A percentile compares a stretch with the other conserved stretches of the same genome.
Conservation (phyloP, 2,113 vertebrate species). For the Notechis scutatus region DNA sequence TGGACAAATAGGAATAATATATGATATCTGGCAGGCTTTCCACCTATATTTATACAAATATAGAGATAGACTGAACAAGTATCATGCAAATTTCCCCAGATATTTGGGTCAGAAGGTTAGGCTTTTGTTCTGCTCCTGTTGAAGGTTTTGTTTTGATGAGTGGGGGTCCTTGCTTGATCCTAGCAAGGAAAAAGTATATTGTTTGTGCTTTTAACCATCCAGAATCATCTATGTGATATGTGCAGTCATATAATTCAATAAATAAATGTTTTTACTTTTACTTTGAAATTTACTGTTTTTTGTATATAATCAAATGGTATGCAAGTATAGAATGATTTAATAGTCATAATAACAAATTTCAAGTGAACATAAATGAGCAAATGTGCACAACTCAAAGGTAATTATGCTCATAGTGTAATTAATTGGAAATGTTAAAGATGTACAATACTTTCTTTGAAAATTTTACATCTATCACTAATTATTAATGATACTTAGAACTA, state of each 20-base stretch:
- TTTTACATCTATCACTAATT: neutral
- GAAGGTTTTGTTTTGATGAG: neutral
- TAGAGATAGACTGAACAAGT: neutral
- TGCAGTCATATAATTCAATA: neutral
- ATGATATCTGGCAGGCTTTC: neutral
- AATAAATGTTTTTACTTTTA: neutral
- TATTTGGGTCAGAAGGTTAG: neutral
- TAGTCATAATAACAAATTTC: neutral
- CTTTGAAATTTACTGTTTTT: neutral
- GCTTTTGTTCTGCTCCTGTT: neutral
- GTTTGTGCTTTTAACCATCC: neutral
- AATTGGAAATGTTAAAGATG: neutral
- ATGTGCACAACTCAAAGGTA: neutral
- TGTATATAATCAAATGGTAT: neutral
- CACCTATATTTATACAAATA: neutral
- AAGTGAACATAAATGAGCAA: neutral
- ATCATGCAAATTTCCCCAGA: neutral
- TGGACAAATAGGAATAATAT: neutral
- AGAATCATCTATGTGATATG: neutral
- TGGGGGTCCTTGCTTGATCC: neutral
- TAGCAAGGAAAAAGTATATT: neutral
- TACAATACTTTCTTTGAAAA: neutral
- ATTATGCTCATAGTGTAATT: neutral
- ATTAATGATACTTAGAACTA: neutral
- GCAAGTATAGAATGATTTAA: neutral